These are phyloP conservation scores for Numida meleagris DNA, from an alignment of 2,113 vertebrate genomes.

Conservation along the genomic window DNA sequence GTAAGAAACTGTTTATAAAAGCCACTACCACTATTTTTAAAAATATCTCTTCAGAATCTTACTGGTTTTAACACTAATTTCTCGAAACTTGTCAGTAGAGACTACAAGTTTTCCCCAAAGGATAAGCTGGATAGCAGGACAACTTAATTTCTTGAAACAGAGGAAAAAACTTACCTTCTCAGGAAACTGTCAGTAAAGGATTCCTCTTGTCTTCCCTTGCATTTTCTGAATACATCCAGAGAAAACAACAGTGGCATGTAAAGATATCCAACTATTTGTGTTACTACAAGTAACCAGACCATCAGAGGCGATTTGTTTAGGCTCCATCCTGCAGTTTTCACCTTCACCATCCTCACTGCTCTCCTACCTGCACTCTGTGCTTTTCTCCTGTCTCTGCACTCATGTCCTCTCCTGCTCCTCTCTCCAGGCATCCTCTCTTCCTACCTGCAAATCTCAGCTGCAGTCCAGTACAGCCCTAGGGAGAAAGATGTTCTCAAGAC, in stretches of 20 bases:
- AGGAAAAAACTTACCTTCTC: background rate
- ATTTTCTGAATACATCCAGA: background rate
- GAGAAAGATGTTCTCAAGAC: background rate
- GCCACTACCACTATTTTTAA: background rate
- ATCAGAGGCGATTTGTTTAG: background rate
- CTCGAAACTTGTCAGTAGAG: background rate
- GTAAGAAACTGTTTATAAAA: background rate
- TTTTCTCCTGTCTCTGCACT: background rate
- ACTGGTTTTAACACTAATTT: background rate
- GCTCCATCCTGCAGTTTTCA: background rate
- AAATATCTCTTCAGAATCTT: background rate
- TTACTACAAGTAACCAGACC: background rate
- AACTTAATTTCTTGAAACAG: background rate
- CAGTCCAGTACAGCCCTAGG: accelerated
- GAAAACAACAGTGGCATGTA: background rate
- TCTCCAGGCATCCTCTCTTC: background rate
- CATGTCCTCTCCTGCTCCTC: accelerated
- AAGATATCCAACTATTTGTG: accelerated
- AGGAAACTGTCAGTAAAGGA: background rate
- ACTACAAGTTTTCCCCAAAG: background rate
- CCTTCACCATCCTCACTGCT: background rate
- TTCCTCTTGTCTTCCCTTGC: background rate
- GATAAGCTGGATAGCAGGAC: background rate
- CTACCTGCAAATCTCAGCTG: background rate
- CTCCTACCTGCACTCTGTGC: background rate